Percentiles rank a stretch among this genome's conserved stretches.
These are phyloP conservation scores for Cinclus cinclus DNA, from an alignment of 2,113 vertebrate genomes.

Conservation along the genomic window DNA sequence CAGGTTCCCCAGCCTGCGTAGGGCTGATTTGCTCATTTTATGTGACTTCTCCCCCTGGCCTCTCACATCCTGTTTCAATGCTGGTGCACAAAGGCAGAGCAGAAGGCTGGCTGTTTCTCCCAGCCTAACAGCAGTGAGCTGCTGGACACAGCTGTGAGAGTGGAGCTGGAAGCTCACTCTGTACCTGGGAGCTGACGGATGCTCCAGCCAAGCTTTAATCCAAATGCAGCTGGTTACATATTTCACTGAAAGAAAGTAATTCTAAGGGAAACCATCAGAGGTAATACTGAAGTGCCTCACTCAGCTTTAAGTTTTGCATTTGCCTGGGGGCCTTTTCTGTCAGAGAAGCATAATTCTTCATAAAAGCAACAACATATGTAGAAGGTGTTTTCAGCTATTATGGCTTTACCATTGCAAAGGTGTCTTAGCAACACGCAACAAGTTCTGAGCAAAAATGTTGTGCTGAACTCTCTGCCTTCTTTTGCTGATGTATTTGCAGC, in stretches of 20 bases:
- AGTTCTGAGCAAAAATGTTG: neutral
- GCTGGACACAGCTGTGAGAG: neutral
- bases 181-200: neutral
- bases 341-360: neutral
- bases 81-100: neutral
- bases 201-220: neutral
- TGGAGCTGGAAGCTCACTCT: neutral
- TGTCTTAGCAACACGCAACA: neutral
- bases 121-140: neutral
- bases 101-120: neutral
- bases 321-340: accelerated
- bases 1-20: neutral
- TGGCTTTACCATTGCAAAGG: neutral
- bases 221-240: neutral
- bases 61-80: neutral
- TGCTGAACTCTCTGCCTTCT: neutral
- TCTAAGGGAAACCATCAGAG: neutral
- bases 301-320: neutral
- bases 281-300: neutral
- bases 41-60: accelerated
- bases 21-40: neutral
- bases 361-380: neutral
- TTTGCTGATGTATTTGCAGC: neutral
- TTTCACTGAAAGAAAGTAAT: neutral
- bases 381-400: neutral